Percentiles rank a stretch among this genome's conserved stretches.
phyloP scores from a whole-genome alignment of 2,113 vertebrate species.

The Nettapus auritus region DNA sequence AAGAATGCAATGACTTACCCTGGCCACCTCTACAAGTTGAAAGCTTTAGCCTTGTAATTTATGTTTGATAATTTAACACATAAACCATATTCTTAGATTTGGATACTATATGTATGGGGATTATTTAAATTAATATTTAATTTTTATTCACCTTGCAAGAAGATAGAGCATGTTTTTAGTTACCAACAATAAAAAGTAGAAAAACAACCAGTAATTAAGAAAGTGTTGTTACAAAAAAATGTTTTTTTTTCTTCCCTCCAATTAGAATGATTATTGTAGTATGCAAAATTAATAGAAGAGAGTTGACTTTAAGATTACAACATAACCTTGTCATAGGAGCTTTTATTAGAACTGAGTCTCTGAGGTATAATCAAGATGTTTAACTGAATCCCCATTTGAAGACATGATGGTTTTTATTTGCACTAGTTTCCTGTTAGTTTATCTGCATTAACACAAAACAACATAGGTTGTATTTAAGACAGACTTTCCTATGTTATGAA shows the following conservation, averaged over 20 bases:
- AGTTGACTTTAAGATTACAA: background rate
- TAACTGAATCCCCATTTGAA: background rate
- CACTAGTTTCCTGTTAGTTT: background rate
- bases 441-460: background rate
- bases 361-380: background rate
- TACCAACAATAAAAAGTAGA: conserved; percentile 43
- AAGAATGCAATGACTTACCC: conserved; percentile 38
- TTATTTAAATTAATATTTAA: conserved; percentile 81
- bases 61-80: conserved; percentile 77
- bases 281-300: background rate
- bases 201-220: conserved; percentile 47
- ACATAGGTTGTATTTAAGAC: background rate
- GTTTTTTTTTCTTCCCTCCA: background rate
- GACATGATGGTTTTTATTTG: background rate
- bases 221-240: conserved; percentile 15
- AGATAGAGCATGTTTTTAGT: conserved; percentile 68
- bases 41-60: conserved; percentile 69
- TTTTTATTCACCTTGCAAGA: conserved; percentile 78
- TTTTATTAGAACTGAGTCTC: background rate
- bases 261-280: background rate
- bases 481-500: background rate
- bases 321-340: background rate
- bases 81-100: conserved; percentile 78
- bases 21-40: conserved; percentile 59
- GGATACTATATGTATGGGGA: conserved; percentile 72